These are phyloP conservation scores for Neoniphon sammara DNA, from an alignment of 2,797 vertebrate species.

Conservation along the genomic window DNA sequence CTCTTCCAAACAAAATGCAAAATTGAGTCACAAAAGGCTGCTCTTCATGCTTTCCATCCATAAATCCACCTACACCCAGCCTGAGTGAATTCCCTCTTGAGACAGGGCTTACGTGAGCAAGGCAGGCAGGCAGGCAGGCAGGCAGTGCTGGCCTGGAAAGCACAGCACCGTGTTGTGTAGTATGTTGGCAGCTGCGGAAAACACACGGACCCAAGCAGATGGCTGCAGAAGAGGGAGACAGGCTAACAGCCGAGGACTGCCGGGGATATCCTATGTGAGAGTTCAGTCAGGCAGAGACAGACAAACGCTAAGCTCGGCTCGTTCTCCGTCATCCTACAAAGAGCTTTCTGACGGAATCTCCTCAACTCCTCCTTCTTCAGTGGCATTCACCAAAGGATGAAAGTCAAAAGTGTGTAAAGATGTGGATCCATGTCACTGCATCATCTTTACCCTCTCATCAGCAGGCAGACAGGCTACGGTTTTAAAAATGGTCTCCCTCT, in stretches of 20 bases:
- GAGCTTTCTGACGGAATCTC: conserved; percentile 60
- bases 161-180: conserved; percentile 65
- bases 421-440: conserved; percentile 42
- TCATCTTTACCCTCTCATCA: conserved; percentile 50
- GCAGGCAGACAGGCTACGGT: conserved; percentile 50
- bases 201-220: conserved; percentile 76
- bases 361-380: conserved; percentile 22
- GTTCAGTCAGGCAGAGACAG: conserved; percentile 66
- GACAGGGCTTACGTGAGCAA: conserved; percentile 78
- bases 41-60: conserved; percentile 68
- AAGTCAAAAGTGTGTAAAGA: conserved; percentile 52
- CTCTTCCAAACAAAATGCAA: conserved; percentile 59
- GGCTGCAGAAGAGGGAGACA: conserved; percentile 73
- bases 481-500: conserved; percentile 60
- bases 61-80: conserved; percentile 76
- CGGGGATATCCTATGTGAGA: conserved; percentile 76
- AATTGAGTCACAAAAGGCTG: conserved; percentile 73
- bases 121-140: conserved; percentile 63
- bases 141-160: conserved; percentile 73
- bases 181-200: conserved; percentile 75
- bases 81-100: conserved; percentile 77
- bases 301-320: conserved; percentile 51
- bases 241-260: conserved; percentile 76
- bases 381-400: conserved; percentile 50
- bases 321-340: conserved; percentile 47